These are phyloP conservation scores for Dolichomitus sp. DNA, from an alignment of 2,888 invertebrate species.

Conservation along the genomic window DNA sequence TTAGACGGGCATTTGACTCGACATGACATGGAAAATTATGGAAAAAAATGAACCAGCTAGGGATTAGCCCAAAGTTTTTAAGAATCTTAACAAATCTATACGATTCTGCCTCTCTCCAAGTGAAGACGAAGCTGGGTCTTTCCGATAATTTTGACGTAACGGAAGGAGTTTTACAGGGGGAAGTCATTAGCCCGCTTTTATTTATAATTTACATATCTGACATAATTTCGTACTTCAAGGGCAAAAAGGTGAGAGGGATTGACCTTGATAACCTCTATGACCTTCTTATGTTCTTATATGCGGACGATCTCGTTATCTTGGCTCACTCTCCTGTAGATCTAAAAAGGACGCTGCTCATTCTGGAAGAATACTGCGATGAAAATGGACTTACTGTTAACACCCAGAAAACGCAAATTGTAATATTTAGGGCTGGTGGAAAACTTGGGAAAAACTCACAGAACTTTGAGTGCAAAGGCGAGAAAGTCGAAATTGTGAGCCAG, in stretches of 20 bases:
- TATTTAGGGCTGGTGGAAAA: constrained; percentile 16
- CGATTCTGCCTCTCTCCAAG: constrained; percentile 5
- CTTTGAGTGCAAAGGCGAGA: constrained; percentile 22
- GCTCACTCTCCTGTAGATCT: background rate
- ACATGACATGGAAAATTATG: constrained; percentile 59
- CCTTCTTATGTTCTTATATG: background rate
- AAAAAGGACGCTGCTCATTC: background rate
- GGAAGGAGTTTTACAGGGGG: background rate
- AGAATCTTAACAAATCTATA: constrained; percentile 44
- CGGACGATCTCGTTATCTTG: background rate
- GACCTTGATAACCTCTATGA: background rate
- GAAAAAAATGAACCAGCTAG: constrained; percentile 55
- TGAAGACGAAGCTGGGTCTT: constrained; percentile 3
- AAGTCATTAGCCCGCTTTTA: constrained; percentile 41
- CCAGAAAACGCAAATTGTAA: constrained; percentile 44
- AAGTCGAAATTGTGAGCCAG: constrained; percentile 28
- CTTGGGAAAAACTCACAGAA: background rate
- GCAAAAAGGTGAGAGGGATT: constrained; percentile 17
- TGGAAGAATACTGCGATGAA: constrained; percentile 7
- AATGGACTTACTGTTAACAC: constrained; percentile 34
- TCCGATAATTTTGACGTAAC: background rate
- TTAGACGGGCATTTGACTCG: background rate
- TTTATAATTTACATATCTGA: constrained; percentile 57
- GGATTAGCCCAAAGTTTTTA: constrained; percentile 66
- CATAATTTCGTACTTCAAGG: constrained; percentile 23